Evolutionary conservation across 2,797 vertebrate species (phyloP), one percentile per base, ranked within the genome.

Genomic region (Nyctibius grandis): DNA sequence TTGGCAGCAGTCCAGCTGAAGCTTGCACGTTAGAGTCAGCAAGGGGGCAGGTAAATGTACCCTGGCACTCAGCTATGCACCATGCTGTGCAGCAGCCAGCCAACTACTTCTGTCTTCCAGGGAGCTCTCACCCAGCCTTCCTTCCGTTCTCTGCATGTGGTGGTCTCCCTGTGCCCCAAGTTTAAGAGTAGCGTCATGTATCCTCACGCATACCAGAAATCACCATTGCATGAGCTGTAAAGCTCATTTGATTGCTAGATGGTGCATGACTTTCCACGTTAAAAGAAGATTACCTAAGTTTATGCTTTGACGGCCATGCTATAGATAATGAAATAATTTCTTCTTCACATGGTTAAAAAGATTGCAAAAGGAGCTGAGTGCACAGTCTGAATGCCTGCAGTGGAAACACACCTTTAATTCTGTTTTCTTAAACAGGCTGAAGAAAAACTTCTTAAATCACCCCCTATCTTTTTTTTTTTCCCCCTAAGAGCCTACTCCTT

Each of bases 401-500:
- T 42, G 34, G 45, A 86, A 88, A 14, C 45, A 48, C 3, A 22
- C 14, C 8, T 78, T 77, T 80, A 51, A 56, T 60, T 91, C 51
- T 88, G 8, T 96, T 75, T 75, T 93, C 28, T 88, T 86, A 51
- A 40, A 50, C 1, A 74, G 15, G 8, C 80, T 64, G 26, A 56
- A 70, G 10, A 67, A 53, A 29, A 91, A 44, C 51, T 88, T 91
- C 42, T 89, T 93, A 57, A 88, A 67, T 90, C 34, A 25, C 25
- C 2, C 6, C 72, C 60, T 36, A 6, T 69, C 5, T 53, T 87
- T 34, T 56, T 87, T 34, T 56, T 57, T 40, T 47, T 57, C 8
- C 11, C 34, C n/a, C 16, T 74, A 96, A 99, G 98, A 31, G 98
- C 98, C 2, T 99, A 99, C 95, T 99, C 99, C 45, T 99, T 99